phyloP scores from a whole-genome alignment of 2,797 vertebrate genomes.

The Astyanax mexicanus region DNA sequence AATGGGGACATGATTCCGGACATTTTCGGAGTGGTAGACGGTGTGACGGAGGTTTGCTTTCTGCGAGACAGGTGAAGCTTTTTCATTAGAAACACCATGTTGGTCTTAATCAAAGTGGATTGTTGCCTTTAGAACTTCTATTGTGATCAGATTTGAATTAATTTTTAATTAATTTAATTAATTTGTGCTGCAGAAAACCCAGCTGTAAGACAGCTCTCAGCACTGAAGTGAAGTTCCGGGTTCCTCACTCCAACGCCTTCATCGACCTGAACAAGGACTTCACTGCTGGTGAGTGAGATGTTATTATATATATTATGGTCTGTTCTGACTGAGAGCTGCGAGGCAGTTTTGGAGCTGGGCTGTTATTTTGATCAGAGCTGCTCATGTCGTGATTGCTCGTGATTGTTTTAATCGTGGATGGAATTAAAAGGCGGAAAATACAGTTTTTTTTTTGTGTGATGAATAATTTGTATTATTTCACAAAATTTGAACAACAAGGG shows the following conservation, averaged over 20 bases:
- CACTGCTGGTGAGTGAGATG: slow-evolving; percentile 87
- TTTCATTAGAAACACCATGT: background rate
- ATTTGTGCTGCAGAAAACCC: slow-evolving; percentile 72
- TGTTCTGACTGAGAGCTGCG: too few species aligned
- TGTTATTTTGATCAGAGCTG: too few species aligned
- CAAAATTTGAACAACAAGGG: too few species aligned
- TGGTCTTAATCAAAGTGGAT: background rate
- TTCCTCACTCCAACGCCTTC: slow-evolving; percentile 94
- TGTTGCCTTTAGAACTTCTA: too few species aligned
- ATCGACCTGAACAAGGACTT: slow-evolving; percentile 95
- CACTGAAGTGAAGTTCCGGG: slow-evolving; percentile 73
- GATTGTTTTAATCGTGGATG: too few species aligned
- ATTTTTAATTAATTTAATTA: too few species aligned
- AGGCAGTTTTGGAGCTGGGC: too few species aligned
- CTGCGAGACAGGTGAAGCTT: slow-evolving; percentile 81
- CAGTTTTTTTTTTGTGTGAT: too few species aligned
- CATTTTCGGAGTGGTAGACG: slow-evolving; percentile 83
- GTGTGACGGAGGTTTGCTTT: slow-evolving; percentile 80
- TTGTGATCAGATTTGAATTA: background rate
- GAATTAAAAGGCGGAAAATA: too few species aligned
- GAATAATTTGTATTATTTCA: too few species aligned
- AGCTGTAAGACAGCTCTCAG: slow-evolving; percentile 77
- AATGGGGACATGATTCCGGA: slow-evolving; percentile 97
- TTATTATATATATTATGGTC: too few species aligned
- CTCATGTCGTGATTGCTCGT: too few species aligned